phyloP scores from a whole-genome alignment of 2,113 vertebrate genomes.

The Protomyctophum bolini region DNA sequence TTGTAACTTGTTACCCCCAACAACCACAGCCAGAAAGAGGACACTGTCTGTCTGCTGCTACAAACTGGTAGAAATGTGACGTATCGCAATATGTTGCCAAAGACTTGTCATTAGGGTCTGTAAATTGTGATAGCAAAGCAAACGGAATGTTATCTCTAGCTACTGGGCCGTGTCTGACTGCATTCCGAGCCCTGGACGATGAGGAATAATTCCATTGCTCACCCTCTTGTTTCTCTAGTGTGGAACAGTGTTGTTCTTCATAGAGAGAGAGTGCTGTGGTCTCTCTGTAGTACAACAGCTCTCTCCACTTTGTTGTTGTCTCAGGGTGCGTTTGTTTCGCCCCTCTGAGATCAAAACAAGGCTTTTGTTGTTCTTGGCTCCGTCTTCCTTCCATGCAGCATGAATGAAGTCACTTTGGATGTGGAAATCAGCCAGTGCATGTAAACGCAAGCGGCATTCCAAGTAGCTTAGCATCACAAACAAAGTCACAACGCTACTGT shows the following conservation, averaged over 20 bases:
- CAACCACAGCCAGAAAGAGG: no score
- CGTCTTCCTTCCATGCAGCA: constrained; percentile 14
- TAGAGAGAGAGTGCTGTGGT: background rate
- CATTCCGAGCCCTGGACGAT: constrained; percentile 18
- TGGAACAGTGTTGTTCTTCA: background rate
- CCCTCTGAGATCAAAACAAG: constrained; percentile 16
- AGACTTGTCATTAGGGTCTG: background rate
- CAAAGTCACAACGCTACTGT: no score
- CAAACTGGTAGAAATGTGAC: no score
- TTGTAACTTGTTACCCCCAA: no score
- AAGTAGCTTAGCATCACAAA: background rate
- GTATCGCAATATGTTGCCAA: no score
- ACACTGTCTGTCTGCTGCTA: no score
- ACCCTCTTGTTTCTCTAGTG: background rate
- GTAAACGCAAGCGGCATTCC: background rate
- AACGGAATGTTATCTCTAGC: constrained; percentile 4
- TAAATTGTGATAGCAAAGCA: constrained; percentile 2
- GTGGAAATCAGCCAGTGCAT: background rate
- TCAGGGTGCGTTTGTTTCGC: background rate
- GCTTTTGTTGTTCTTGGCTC: background rate
- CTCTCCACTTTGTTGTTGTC: constrained; percentile 10
- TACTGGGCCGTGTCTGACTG: constrained; percentile 2
- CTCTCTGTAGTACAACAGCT: background rate
- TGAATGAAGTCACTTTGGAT: constrained; percentile 1
- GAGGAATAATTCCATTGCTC: constrained; percentile 5